phyloP scores from a whole-genome alignment of 2,888 invertebrate species.

The Chrysotoxum bicinctum region DNA sequence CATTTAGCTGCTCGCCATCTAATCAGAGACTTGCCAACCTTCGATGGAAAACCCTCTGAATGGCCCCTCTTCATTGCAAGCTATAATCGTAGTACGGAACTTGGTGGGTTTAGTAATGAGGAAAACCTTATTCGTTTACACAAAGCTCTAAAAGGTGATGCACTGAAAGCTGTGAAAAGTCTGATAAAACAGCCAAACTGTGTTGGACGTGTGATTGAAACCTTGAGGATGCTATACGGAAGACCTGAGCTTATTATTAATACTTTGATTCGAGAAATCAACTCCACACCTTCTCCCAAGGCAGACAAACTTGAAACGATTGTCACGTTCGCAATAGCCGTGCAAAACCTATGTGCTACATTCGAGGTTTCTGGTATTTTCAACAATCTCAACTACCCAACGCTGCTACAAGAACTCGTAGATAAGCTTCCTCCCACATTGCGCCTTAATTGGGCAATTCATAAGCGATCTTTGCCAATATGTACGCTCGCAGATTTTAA shows the following conservation, averaged over 20 bases:
- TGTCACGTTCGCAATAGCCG: slow-evolving; percentile 1
- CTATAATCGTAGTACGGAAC: slow-evolving; percentile 5
- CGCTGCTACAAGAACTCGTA: slow-evolving; percentile 39
- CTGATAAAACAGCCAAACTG: slow-evolving; percentile 28
- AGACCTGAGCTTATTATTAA: slow-evolving; percentile 29
- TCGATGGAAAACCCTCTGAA: slow-evolving; percentile 13
- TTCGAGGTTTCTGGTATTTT: not conserved
- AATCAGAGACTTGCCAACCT: not conserved
- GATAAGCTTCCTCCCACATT: slow-evolving; percentile 22
- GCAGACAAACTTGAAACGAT: not conserved
- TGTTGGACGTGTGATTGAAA: slow-evolving; percentile 1
- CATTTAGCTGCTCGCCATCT: slow-evolving; percentile 6
- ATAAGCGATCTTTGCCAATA: slow-evolving; percentile 12
- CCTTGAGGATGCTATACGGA: slow-evolving; percentile 15
- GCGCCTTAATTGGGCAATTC: slow-evolving; percentile 39
- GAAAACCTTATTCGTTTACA: not conserved
- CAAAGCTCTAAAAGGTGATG: slow-evolving; percentile 6
- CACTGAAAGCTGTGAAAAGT: slow-evolving; percentile 28
- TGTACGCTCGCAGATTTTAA: slow-evolving; percentile 16
- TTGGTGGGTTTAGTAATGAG: slow-evolving; percentile 2
- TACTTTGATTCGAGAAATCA: not conserved
- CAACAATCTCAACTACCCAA: slow-evolving; percentile 10
- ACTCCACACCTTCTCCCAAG: not conserved
- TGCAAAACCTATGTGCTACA: slow-evolving; percentile 20
- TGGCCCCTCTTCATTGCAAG: slow-evolving; percentile 23